Base-by-base conservation (phyloP, 2,888 invertebrate species). In the Agrotis segetum region DNA sequence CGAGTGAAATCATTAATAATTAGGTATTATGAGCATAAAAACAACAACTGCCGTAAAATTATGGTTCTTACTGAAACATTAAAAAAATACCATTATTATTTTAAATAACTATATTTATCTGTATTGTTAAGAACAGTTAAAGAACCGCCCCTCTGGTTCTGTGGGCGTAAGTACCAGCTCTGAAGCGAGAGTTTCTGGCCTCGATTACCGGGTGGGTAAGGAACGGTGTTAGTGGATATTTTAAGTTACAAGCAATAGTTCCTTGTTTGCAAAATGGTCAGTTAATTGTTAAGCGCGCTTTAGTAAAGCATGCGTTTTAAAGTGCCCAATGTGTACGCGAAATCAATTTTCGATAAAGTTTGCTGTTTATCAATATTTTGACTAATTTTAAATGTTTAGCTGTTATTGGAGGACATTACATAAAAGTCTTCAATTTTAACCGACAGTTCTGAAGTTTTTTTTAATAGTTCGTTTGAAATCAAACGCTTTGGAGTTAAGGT, bases 51-150 rank as follows among this genome's bases (percentile, higher is more conserved):
- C 4, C 44, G 13, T 21, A 44, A 44, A 55, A 55, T 53, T 13
- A 34, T 17, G 34, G 29, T 17, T 60, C 17, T 17, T 29, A 17
- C 56, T 55, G 17, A 46, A 46, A 19, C 46, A 17, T 50, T 16
- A 47, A 24, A 3, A 50, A 49, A 66, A 16, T 21, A 44, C 55
- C 19, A 9, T 70, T 47, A 73, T 72, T 74, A 60, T 44, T 75
- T 21, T 16, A 24, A 75, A 53, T 75, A 40, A 46, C 24, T 29
- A 13, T 49, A 62, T 75, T 58, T 47, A n/a, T 40, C 24, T 56
- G 49, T 56, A 71, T 77, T 61, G 60, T 50, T 52, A 50, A 13
- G 21, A 52, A 79, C 74, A 59, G 79, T 79, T 74, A 72, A 13
- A 24, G 14, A 34, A 34, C n/a, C 58, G 44, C 62, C 63, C 53